Base-by-base conservation (phyloP, 2,113 vertebrate species). In the Cephalophus harveyi region DNA sequence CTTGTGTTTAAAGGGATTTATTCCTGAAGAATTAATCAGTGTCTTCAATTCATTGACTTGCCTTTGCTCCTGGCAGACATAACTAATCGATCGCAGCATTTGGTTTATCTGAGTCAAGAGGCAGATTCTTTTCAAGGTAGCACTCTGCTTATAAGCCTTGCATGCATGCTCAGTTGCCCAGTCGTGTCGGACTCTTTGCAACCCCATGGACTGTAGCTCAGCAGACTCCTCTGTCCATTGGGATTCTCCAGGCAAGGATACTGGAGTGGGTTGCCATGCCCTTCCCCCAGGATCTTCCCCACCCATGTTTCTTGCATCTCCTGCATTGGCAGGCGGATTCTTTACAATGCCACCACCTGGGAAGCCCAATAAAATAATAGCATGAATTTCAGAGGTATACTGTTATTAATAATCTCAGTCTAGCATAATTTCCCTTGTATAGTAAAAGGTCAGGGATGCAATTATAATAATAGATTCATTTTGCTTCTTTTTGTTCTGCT, bases 181-280 rank as follows among this genome's bases (percentile, higher is more conserved):
- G 9, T 23, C 1, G 0, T 23, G n/a, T 71, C 64, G 0, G 0
- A 23, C 17, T 36, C n/a, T 23, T 40, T 6, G 2, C 19, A 11
- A 0, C 2, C 19, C 67, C 5, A 0, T 71, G 19, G 19, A 40
- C 19, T 12, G n/a, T 23, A 0, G n/a, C 19, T 19, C 1, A 0
- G 19, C 67, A 71, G 67, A 12, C 67, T 71, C 67, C n/a, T 71
- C 67, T 23, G 10, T 40, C n/a, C 19, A 23, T 71, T 71, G 67
- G 19, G 67, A 40, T 71, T 71, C 67, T 40, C 2, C 19, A 40
- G n/a, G 67, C 67, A 71, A 23, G 67, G 23, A 40, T 23, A 40
- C n/a, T 23, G n/a, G 3, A n/a, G 8, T 12, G 67, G 10, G 10
- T 71, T 40, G 67, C 3, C n/a, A 40, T 36, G 6, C n/a, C n/a